Conservation (phyloP, 1,140 invertebrate species). For the Lordiphosa collinella region DNA sequence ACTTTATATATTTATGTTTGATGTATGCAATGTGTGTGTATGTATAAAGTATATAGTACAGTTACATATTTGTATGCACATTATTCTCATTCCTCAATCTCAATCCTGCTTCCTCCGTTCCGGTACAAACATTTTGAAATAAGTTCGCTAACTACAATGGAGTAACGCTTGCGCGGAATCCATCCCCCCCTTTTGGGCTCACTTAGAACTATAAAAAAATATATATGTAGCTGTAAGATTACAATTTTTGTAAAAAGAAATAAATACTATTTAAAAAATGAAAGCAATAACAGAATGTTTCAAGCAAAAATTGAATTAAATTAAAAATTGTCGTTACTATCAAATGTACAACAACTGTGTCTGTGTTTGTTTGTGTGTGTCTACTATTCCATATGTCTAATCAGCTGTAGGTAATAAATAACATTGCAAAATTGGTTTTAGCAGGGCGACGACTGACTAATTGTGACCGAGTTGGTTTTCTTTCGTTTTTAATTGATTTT, state of each 20-base stretch:
- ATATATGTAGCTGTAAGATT: constrained; percentile 19
- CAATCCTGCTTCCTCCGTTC: constrained; percentile 49
- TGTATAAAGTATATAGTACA: constrained; percentile 49
- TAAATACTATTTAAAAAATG: constrained; percentile 59
- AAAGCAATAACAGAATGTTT: constrained; percentile 55
- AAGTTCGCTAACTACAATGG: constrained; percentile 61
- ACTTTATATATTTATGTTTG: constrained; percentile 29
- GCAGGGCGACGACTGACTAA: constrained; percentile 32
- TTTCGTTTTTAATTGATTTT: constrained; percentile 35
- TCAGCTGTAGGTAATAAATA: constrained; percentile 50
- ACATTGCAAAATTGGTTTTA: constrained; percentile 33
- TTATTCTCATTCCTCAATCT: constrained; percentile 32
- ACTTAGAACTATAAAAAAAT: constrained; percentile 35
- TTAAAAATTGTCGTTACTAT: constrained; percentile 26
- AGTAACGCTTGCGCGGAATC: constrained; percentile 6
- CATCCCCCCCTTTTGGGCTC: too few species aligned
- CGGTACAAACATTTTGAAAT: constrained; percentile 40
- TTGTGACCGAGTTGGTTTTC: constrained; percentile 46
- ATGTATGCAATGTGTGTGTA: constrained; percentile 26
- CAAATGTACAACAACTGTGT: constrained; percentile 21
- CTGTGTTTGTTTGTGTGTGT: background rate
- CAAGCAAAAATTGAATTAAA: constrained; percentile 30
- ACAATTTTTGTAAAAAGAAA: constrained; percentile 33
- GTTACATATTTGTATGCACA: constrained; percentile 21
- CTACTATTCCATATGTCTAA: background rate